Conservation (phyloP, 1,140 invertebrate species). For the Drosophila watanabei region DNA sequence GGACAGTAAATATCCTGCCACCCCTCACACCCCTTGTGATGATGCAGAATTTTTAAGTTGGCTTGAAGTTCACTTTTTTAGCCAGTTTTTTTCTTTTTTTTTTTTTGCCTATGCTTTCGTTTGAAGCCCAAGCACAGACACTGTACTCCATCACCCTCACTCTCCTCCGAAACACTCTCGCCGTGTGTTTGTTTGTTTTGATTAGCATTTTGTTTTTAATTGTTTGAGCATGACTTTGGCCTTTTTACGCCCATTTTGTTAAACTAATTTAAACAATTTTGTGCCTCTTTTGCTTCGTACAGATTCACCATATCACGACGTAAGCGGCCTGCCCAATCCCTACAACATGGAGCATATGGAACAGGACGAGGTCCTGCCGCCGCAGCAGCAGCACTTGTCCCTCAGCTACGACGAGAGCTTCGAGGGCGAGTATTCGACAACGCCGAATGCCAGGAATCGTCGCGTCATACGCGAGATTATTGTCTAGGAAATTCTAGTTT, state of each 20-base stretch:
- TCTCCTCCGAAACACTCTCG: slow-evolving; percentile 27
- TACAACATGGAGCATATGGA: slow-evolving; percentile 92
- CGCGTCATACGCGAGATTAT: slow-evolving; percentile 97
- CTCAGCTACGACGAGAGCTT: slow-evolving; percentile 96
- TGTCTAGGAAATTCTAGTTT: slow-evolving; percentile 88
- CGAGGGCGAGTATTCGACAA: slow-evolving; percentile 96
- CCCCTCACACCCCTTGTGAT: slow-evolving; percentile 27
- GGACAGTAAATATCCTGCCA: slow-evolving; percentile 20
- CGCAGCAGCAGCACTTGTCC: slow-evolving; percentile 92
- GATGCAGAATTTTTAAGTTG: slow-evolving; percentile 64
- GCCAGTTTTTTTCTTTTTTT: neutral
- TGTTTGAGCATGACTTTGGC: slow-evolving; percentile 75
- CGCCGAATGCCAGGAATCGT: slow-evolving; percentile 95
- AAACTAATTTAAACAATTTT: slow-evolving; percentile 79
- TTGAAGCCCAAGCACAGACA: slow-evolving; percentile 17
- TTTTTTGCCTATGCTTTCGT: slow-evolving; percentile 35
- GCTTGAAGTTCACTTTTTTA: slow-evolving; percentile 18
- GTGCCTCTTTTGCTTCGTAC: slow-evolving; percentile 59
- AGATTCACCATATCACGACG: slow-evolving; percentile 97
- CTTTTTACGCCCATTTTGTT: slow-evolving; percentile 36
- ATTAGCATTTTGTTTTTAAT: slow-evolving; percentile 77
- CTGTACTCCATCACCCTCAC: neutral
- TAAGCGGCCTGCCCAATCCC: slow-evolving; percentile 94
- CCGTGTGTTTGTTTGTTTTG: slow-evolving; percentile 43
- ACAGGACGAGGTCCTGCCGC: slow-evolving; percentile 90